A percentile compares a stretch with the other conserved stretches of the same genome.
phyloP scores from a whole-genome alignment of 2,113 vertebrate species.

The Piliocolobus tephrosceles region DNA sequence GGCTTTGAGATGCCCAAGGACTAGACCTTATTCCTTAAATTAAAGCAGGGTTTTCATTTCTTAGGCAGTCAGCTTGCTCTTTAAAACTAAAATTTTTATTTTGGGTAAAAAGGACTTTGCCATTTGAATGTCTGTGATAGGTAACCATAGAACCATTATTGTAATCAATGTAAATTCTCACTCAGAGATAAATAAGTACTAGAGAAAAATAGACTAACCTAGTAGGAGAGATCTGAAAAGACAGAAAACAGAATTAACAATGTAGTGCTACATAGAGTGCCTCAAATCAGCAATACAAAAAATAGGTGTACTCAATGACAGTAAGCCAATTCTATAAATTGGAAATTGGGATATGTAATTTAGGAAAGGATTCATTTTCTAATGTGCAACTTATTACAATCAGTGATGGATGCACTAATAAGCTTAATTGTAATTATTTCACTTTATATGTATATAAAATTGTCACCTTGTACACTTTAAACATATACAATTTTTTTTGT shows the following conservation, averaged over 20 bases:
- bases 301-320: not conserved
- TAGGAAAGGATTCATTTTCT: not conserved
- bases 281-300: not conserved
- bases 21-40: not conserved
- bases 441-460: not conserved
- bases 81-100: not conserved
- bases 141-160: not conserved
- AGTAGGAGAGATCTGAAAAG: not conserved
- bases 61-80: not conserved
- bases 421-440: not conserved
- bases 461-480: not conserved
- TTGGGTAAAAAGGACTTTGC: not conserved
- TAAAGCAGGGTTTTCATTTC: not conserved
- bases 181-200: not conserved
- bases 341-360: not conserved
- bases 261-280: fast-evolving
- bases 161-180: not conserved
- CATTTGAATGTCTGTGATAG: not conserved
- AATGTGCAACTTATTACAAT: not conserved
- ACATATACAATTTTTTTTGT: not conserved
- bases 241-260: not conserved
- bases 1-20: not conserved
- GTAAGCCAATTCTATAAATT: not conserved
- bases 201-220: not conserved
- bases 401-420: not conserved